Evolutionary conservation across 1,140 invertebrate genomes (phyloP).

Genomic region (Halesus radiatus): DNA sequence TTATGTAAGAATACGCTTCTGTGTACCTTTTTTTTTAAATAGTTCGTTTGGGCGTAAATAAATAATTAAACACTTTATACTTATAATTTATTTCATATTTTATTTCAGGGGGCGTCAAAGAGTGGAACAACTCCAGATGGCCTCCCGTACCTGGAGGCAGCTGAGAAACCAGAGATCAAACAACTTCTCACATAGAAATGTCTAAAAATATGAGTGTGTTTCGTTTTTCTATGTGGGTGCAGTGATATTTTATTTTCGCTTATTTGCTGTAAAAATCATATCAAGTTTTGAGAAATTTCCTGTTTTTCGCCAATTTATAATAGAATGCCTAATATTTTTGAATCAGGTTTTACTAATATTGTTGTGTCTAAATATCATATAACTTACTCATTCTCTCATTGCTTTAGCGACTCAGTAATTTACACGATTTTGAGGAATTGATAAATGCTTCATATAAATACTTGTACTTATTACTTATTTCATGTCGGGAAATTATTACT

Average conservation of each 20-base stretch:
- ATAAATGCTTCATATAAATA: no score
- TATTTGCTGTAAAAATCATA: neutral
- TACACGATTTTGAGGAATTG: no score
- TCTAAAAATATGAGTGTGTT: slow-evolving; percentile 26
- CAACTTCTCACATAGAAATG: slow-evolving; percentile 67
- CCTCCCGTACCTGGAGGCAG: slow-evolving; percentile 86
- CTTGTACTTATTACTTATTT: no score
- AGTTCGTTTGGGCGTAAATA: no score
- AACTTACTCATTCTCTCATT: neutral
- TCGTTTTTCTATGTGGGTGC: slow-evolving; percentile 49
- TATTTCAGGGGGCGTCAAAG: slow-evolving; percentile 84
- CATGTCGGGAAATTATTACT: no score
- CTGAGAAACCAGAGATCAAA: slow-evolving; percentile 94
- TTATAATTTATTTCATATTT: neutral
- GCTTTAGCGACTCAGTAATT: neutral
- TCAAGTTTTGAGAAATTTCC: neutral
- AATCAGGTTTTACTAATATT: no score
- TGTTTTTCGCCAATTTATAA: no score
- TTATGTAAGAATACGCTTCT: no score
- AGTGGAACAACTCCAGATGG: slow-evolving; percentile 89
- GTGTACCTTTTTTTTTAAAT: no score
- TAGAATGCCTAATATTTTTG: no score
- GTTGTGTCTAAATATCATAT: no score
- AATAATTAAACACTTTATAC: no score
- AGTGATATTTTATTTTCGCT: slow-evolving; percentile 36